Percentiles rank a stretch among this genome's conserved stretches.
Evolutionary conservation across 2,113 vertebrate species (phyloP).

Genomic region (Oreamnos americanus): DNA sequence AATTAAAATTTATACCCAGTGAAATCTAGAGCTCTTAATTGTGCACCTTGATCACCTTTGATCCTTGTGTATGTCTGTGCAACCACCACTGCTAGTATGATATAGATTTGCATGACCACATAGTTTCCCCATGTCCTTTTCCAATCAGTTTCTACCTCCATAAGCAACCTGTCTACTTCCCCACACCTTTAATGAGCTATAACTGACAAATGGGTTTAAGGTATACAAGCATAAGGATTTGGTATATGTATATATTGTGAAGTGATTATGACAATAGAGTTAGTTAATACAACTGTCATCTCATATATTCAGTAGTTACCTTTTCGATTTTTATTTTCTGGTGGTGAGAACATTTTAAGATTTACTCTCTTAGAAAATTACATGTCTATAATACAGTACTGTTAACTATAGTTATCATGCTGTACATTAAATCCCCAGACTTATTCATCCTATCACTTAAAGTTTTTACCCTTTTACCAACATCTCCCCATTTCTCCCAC

Average conservation of each 20-base stretch:
- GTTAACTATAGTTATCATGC: not conserved
- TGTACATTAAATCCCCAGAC: not conserved
- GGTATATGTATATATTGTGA: not conserved
- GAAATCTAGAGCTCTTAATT: not conserved
- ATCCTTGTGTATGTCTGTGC: not conserved
- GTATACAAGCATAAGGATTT: not conserved
- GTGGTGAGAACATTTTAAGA: not conserved
- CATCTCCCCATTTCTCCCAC: not conserved
- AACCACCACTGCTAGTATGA: not conserved
- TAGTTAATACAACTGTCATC: not conserved
- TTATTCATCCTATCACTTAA: not conserved
- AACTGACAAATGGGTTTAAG: not conserved
- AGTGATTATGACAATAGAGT: not conserved
- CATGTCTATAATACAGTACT: not conserved
- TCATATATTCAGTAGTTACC: not conserved
- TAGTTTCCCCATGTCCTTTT: not conserved
- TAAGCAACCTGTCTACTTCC: not conserved
- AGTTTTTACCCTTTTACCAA: not conserved
- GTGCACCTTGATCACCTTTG: not conserved
- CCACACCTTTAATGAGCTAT: not conserved
- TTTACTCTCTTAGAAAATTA: not conserved
- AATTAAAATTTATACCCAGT: not conserved
- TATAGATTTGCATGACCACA: not conserved
- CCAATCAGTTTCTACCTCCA: not conserved
- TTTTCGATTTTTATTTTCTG: not conserved